phyloP scores from a whole-genome alignment of 2,797 vertebrate species.

The Pelochelys cantorii region DNA sequence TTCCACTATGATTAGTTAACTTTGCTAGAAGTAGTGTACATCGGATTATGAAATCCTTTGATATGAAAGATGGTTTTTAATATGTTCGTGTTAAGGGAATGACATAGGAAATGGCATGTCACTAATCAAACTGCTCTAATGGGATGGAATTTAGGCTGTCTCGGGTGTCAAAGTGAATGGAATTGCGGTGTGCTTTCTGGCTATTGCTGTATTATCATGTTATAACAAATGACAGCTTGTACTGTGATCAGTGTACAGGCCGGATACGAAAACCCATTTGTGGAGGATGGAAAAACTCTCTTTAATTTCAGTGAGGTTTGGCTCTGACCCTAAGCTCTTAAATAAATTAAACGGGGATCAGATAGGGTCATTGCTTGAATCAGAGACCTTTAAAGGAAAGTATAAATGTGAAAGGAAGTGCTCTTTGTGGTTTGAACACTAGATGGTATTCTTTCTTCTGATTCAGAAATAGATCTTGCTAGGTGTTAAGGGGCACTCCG shows the following conservation, averaged over 20 bases:
- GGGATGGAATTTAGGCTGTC: neutral
- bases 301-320: neutral
- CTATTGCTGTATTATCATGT: constrained; percentile 1
- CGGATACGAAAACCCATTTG: neutral
- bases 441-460: neutral
- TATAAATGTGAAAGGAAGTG: neutral
- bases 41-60: constrained; percentile 64
- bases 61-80: constrained; percentile 68
- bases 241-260: neutral
- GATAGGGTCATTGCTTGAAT: neutral
- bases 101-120: neutral
- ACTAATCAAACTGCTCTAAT: neutral
- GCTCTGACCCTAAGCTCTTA: neutral
- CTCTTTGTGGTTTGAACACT: neutral
- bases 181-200: neutral
- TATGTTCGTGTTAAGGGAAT: constrained; percentile 1
- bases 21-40: constrained; percentile 44
- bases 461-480: neutral
- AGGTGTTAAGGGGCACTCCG: neutral
- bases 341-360: neutral
- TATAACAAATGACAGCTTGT: neutral
- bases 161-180: neutral
- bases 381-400: neutral
- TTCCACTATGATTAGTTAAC: constrained; percentile 60
- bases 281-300: neutral